Evolutionary conservation across 2,113 vertebrate species (phyloP).

Genomic region (Pedetes capensis): DNA sequence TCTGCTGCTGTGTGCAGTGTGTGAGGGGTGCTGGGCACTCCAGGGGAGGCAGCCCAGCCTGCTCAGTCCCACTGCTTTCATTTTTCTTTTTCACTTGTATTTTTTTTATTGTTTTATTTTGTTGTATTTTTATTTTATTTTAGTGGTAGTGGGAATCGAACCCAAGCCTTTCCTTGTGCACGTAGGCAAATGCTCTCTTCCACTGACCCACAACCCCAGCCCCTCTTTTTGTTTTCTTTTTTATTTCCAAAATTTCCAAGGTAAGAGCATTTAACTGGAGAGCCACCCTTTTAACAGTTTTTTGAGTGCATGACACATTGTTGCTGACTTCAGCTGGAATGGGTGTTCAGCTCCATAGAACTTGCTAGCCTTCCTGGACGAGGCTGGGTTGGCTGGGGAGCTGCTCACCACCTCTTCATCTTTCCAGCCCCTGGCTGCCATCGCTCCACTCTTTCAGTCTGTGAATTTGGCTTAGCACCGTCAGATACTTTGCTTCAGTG

Average conservation of each 20-base stretch:
- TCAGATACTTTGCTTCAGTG: accelerated
- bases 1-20: constrained; percentile 9
- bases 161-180: not conserved
- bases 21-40: not conserved
- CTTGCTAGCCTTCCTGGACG: too few species aligned
- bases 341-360: too few species aligned
- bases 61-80: accelerated
- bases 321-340: not conserved
- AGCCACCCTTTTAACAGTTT: not conserved
- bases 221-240: not conserved
- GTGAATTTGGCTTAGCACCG: not conserved
- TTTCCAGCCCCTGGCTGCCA: not conserved
- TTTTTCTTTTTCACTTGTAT: not conserved
- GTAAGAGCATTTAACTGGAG: not conserved
- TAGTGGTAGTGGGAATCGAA: not conserved
- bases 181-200: not conserved
- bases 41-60: accelerated
- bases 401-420: accelerated
- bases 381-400: too few species aligned
- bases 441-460: not conserved
- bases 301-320: not conserved
- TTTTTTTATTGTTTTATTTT: not conserved
- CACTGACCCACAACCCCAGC: not conserved
- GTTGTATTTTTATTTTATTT: not conserved
- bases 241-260: not conserved